Conservation (phyloP, 2,888 invertebrate species). For the Plebejus anna region DNA sequence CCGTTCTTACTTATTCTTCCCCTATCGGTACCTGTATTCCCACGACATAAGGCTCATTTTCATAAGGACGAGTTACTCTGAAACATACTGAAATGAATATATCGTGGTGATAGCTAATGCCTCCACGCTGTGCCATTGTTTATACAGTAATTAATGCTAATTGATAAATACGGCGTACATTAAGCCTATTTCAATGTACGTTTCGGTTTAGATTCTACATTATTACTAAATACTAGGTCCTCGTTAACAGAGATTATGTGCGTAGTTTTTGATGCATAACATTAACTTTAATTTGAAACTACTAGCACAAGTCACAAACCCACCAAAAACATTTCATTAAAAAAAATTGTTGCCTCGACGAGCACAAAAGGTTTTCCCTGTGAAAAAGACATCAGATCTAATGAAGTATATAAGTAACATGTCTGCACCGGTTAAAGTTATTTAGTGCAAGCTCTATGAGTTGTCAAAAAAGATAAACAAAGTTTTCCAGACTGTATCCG, state of each 20-base stretch:
- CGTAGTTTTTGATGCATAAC: no score
- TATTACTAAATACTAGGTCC: not conserved
- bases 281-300: no score
- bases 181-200: conserved; percentile 44
- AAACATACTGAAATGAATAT: conserved; percentile 23
- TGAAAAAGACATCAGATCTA: no score
- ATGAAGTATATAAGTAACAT: not conserved
- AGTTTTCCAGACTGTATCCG: not conserved
- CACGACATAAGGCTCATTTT: not conserved
- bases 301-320: no score
- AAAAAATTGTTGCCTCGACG: no score
- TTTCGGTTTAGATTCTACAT: not conserved
- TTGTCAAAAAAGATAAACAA: not conserved
- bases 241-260: not conserved
- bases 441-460: not conserved
- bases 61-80: not conserved
- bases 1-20: not conserved
- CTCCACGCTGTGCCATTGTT: not conserved
- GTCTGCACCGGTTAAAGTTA: not conserved
- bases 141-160: conserved; percentile 13
- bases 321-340: no score
- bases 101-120: not conserved
- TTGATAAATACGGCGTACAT: conserved; percentile 4
- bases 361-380: no score
- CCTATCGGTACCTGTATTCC: not conserved